Evolutionary conservation across 2,797 vertebrate species (phyloP), one percentile per base, ranked within the genome.

Genomic region (Mus caroli): DNA sequence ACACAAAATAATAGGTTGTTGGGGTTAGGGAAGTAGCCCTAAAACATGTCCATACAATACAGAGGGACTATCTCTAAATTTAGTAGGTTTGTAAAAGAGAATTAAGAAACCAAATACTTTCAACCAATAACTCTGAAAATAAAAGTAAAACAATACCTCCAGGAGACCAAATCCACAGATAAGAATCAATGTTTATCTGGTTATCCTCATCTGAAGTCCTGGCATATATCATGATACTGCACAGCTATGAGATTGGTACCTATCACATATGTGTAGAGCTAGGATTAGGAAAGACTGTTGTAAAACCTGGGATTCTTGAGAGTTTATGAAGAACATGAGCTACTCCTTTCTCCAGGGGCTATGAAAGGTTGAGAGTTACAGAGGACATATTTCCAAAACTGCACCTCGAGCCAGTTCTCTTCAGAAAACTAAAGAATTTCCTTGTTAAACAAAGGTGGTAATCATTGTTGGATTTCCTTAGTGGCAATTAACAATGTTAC

Each of bases 1-100:
- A 88, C 73, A 86, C 69, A 91, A 64, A 93, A 95, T 24, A 94
- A 82, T 71, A 85, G 8, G 9, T 69, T 80, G 24, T 86, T 91
- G 31, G 15, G 17, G 10, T 6, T 64, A 78, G 58, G n/a, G 20
- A 82, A 82, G 17, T 40, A 84, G 71, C 12, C 52, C 6, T 84
- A 75, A 89, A 76, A 88, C 52, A 80, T 71, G 88, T 54, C 91
- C 64, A 31, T 84, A 88, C 34, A 28, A 84, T 87, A 82, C 3
- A n/a, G 1, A 78, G 69, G 79, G 50, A 19, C 67, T 91, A 62
- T 80, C 31, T 96, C 90, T 92, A 92, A 91, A 17, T 84, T 85
- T 13, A 76, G 40, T 71, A 71, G 50, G 82, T 12, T 1, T 75
- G 6, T 43, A 43, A 43, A 73, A 85, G 12, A 76, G 13, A 95